phyloP scores from a whole-genome alignment of 1,140 invertebrate genomes.

The Rhynchophorus ferrugineus region DNA sequence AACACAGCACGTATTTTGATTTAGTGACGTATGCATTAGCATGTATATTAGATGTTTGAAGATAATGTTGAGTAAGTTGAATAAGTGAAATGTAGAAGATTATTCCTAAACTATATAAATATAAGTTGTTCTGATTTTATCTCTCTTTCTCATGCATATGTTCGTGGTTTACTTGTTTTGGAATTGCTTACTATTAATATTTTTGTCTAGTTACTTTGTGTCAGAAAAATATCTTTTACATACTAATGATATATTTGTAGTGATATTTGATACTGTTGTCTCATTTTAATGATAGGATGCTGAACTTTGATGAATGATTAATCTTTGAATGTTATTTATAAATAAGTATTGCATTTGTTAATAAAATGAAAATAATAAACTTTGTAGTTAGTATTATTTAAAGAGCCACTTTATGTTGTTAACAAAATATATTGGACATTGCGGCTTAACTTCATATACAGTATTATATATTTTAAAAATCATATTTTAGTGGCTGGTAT shows the following conservation, averaged over 20 bases:
- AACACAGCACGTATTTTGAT: background rate
- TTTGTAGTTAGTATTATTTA: constrained; percentile 11
- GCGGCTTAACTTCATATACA: too few relatives aligned
- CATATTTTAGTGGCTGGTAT: too few relatives aligned
- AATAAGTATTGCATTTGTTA: constrained; percentile 13
- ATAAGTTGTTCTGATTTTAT: too few relatives aligned
- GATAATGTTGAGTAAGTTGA: background rate
- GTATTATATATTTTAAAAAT: too few relatives aligned
- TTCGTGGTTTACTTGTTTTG: too few relatives aligned
- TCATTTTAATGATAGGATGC: background rate
- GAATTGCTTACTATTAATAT: background rate
- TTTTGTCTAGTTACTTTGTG: background rate
- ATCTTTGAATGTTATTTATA: background rate
- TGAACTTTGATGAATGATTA: background rate
- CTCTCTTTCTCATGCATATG: too few relatives aligned
- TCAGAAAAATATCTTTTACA: background rate
- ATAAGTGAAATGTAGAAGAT: too few relatives aligned
- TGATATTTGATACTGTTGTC: background rate
- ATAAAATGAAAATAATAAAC: constrained; percentile 3
- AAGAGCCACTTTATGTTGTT: constrained; percentile 23
- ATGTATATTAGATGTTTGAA: background rate
- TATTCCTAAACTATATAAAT: too few relatives aligned
- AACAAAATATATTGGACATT: too few relatives aligned
- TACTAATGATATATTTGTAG: background rate
- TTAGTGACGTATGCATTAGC: background rate